phyloP scores from a whole-genome alignment of 2,797 vertebrate genomes.

The Gymnocypris eckloni region DNA sequence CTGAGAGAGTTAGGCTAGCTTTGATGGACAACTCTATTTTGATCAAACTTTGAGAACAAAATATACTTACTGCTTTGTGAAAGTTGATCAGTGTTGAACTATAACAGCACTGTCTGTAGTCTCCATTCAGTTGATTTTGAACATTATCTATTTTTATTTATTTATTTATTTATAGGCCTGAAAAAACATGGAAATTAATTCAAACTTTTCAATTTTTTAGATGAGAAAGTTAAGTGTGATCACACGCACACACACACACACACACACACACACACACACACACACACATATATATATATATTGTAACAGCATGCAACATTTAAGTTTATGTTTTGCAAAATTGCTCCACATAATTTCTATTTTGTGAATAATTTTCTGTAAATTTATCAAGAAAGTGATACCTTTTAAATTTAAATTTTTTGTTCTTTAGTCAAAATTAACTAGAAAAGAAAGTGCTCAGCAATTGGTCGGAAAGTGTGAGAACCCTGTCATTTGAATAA shows the following conservation, averaged over 20 bases:
- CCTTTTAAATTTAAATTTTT: background rate
- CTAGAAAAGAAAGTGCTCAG: background rate
- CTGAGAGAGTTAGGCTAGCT: background rate
- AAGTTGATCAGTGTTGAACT: background rate
- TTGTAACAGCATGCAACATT: too few relatives aligned
- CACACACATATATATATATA: too few relatives aligned
- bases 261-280: too few relatives aligned
- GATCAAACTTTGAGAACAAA: constrained; percentile 28
- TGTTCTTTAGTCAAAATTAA: background rate
- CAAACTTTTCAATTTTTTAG: background rate
- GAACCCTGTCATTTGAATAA: background rate
- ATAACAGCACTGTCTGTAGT: background rate
- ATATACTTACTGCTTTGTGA: background rate
- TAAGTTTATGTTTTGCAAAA: background rate
- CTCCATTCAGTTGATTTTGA: background rate
- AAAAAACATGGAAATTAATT: background rate
- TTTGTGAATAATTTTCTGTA: constrained; percentile 37
- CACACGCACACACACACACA: too few relatives aligned
- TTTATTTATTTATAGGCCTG: background rate
- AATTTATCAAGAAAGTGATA: constrained; percentile 37
- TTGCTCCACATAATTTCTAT: background rate
- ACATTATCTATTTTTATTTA: background rate
- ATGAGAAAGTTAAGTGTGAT: background rate
- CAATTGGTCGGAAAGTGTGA: background rate
- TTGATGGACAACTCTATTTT: constrained; percentile 40